These are phyloP conservation scores for Macrotis lagotis DNA, from an alignment of 2,113 vertebrate genomes.

Conservation along the genomic window DNA sequence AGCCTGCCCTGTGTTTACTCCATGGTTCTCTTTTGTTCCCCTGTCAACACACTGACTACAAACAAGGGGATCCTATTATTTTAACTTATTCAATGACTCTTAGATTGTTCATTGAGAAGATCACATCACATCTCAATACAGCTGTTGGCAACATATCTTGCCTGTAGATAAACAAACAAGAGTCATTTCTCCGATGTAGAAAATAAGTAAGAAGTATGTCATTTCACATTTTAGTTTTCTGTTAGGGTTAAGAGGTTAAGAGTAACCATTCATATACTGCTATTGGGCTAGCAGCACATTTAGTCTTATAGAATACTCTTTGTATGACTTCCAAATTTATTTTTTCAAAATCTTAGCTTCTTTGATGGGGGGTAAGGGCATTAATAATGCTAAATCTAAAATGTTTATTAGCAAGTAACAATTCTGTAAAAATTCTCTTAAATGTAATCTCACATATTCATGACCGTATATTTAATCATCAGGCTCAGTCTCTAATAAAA, in stretches of 20 bases:
- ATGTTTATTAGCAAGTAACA: background rate
- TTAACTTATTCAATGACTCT: slow-evolving; percentile 50
- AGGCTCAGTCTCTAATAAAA: background rate
- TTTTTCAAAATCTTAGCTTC: background rate
- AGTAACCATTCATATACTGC: slow-evolving; percentile 6
- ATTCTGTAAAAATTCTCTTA: background rate
- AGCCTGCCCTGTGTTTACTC: slow-evolving; percentile 56
- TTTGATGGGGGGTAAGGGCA: background rate
- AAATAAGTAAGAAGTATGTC: slow-evolving; percentile 1
- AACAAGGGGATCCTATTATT: slow-evolving; percentile 63
- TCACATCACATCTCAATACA: slow-evolving; percentile 43
- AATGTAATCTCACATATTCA: background rate
- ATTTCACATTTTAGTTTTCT: slow-evolving; percentile 24
- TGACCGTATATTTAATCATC: background rate
- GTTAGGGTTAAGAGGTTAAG: slow-evolving; percentile 8
- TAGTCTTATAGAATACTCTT: slow-evolving; percentile 27
- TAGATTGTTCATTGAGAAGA: slow-evolving; percentile 47
- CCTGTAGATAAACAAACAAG: slow-evolving; percentile 28
- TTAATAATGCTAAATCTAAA: background rate
- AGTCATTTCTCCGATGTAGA: slow-evolving; percentile 42
- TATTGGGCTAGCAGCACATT: slow-evolving; percentile 6
- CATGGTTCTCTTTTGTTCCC: slow-evolving; percentile 62
- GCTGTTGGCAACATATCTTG: slow-evolving; percentile 51
- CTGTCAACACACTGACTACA: slow-evolving; percentile 65
- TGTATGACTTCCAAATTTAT: background rate